Percentiles rank a stretch among this genome's conserved stretches.
phyloP scores from a whole-genome alignment of 2,888 invertebrate genomes.

The Oligia strigilis region DNA sequence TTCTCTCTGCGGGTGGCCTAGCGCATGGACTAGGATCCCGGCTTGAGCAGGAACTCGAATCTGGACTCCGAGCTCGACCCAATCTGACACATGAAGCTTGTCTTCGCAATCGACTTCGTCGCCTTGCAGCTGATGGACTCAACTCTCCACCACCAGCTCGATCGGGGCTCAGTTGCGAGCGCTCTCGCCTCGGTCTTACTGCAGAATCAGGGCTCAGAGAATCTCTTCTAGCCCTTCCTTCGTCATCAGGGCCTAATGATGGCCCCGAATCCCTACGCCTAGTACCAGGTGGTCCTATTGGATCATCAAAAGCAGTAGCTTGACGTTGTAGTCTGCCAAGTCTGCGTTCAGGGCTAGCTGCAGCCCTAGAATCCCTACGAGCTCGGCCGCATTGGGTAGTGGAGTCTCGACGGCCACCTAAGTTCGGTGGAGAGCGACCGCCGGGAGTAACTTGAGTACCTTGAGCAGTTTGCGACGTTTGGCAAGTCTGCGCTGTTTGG shows the following conservation, averaged over 20 bases:
- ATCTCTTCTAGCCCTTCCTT: conserved; percentile 94
- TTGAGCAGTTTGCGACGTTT: conserved; percentile 76
- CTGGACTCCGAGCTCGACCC: conserved; percentile 91
- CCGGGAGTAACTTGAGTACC: conserved; percentile 79
- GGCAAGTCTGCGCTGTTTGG: conserved; percentile 78
- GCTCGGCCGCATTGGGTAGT: conserved; percentile 95
- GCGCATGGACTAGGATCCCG: conserved; percentile 96
- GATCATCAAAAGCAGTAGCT: conserved; percentile 97
- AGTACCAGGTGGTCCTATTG: conserved; percentile 93
- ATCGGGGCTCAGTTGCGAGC: conserved; percentile 95
- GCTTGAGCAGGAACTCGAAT: conserved; percentile 94
- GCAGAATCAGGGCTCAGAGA: conserved; percentile 98
- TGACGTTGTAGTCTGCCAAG: conserved; percentile 95
- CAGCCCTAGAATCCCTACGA: conserved; percentile 92
- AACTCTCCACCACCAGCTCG: conserved; percentile 95
- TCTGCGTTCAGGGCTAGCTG: conserved; percentile 92
- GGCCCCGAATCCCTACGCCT: conserved; percentile 95
- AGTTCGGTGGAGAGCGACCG: conserved; percentile 85
- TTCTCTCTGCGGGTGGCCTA: conserved; percentile 90
- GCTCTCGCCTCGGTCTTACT: conserved; percentile 93
- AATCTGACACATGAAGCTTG: conserved; percentile 94
- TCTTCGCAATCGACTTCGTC: conserved; percentile 93
- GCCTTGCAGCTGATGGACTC: conserved; percentile 93
- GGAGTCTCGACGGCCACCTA: conserved; percentile 93
- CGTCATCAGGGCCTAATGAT: conserved; percentile 95